A percentile compares a stretch with the other conserved stretches of the same genome.
These are phyloP conservation scores for Pteropus rufus DNA, from an alignment of 2,797 vertebrate species.

Conservation along the genomic window DNA sequence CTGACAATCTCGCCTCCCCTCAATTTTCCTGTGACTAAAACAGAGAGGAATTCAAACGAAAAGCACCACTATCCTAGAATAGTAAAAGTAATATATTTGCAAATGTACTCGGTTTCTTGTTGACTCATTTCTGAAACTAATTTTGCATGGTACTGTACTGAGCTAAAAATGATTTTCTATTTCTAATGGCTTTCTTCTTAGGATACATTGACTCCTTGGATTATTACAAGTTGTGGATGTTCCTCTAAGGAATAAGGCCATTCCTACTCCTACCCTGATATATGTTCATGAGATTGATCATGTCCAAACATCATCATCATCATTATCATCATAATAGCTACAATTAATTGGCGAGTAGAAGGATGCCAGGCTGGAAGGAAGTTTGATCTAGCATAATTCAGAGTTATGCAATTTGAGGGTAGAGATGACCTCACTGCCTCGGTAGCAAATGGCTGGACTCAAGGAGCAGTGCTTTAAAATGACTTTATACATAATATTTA, in stretches of 20 bases:
- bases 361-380: not conserved
- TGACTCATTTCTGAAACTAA: constrained; percentile 45
- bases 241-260: not conserved
- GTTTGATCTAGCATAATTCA: not conserved
- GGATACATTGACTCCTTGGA: constrained; percentile 18
- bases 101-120: constrained; percentile 19
- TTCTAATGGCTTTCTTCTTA: constrained; percentile 27
- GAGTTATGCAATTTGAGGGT: not conserved
- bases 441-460: not conserved
- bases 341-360: not conserved
- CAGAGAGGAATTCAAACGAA: constrained; percentile 8
- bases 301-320: not conserved
- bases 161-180: constrained; percentile 57
- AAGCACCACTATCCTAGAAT: not conserved
- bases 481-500: not conserved
- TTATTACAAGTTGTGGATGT: not conserved
- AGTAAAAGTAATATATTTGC: constrained; percentile 26
- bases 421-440: not conserved
- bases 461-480: not conserved
- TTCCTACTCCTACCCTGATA: not conserved
- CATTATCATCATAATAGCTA: not conserved
- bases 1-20: not conserved
- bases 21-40: not conserved
- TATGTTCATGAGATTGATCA: not conserved
- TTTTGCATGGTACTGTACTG: constrained; percentile 40